Percentiles rank a stretch among this genome's conserved stretches.
These are phyloP conservation scores for Cephus pygmeus DNA, from an alignment of 2,888 invertebrate genomes.

Conservation along the genomic window DNA sequence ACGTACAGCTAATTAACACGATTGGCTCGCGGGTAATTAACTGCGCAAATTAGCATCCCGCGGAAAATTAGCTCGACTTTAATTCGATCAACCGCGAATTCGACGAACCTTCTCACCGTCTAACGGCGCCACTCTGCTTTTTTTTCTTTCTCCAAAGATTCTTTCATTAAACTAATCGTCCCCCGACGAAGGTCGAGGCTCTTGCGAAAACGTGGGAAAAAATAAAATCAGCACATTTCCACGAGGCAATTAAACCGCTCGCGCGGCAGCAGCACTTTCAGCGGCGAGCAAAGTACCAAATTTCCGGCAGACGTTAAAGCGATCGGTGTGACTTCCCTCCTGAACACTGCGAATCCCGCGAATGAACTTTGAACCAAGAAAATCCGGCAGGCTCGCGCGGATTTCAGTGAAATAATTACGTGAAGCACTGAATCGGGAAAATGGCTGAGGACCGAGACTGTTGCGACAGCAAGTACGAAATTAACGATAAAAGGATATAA, in stretches of 20 bases:
- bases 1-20: constrained; percentile 40
- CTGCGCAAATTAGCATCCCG: constrained; percentile 34
- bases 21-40: constrained; percentile 43
- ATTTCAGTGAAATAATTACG: neutral
- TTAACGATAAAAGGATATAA: neutral
- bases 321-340: neutral
- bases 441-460: neutral
- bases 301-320: neutral
- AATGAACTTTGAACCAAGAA: neutral
- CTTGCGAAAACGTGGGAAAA: neutral
- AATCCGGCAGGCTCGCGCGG: neutral
- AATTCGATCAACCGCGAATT: neutral
- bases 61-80: constrained; percentile 17
- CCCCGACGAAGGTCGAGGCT: neutral
- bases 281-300: neutral
- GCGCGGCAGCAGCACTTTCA: neutral
- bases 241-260: neutral
- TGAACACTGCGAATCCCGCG: neutral
- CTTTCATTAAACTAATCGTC: neutral
- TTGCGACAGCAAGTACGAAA: neutral
- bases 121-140: neutral
- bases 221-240: neutral
- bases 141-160: neutral
- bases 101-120: neutral
- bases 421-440: neutral